Percentiles rank a stretch among this genome's conserved stretches.
Conservation (phyloP, 2,797 vertebrate species). For the Dipus sagitta region DNA sequence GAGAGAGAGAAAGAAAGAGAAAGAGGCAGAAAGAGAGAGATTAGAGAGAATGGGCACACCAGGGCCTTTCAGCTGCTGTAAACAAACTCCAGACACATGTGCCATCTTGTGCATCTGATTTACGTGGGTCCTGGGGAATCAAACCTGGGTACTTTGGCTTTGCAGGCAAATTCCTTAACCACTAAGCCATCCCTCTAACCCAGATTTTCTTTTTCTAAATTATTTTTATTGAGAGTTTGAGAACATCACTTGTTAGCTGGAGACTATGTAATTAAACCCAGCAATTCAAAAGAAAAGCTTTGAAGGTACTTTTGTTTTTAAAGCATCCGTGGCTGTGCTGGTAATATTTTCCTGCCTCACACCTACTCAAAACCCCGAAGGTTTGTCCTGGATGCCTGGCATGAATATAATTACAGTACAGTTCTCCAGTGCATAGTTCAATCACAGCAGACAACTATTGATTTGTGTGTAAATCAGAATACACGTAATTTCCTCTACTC, state of each 20-base stretch:
- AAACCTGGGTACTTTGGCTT: too few species aligned
- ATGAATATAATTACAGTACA: constrained; percentile 85
- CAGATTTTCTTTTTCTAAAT: background rate
- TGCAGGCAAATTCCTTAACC: too few species aligned
- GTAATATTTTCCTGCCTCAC: constrained; percentile 87
- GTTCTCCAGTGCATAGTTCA: constrained; percentile 73
- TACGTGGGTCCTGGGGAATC: too few species aligned
- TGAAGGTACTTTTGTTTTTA: constrained; percentile 75
- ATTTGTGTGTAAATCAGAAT: constrained; percentile 82
- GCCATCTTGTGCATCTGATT: too few species aligned
- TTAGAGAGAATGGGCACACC: too few species aligned
- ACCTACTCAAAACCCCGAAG: constrained; percentile 85
- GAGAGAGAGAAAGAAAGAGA: too few species aligned
- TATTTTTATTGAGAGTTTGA: constrained; percentile 77
- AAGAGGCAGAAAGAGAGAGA: too few species aligned
- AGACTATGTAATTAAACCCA: constrained; percentile 76
- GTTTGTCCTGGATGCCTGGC: constrained; percentile 67
- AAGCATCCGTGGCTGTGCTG: constrained; percentile 73
- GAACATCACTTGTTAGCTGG: constrained; percentile 69
- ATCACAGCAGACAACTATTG: constrained; percentile 82
- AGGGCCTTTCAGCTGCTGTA: too few species aligned
- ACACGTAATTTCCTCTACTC: constrained; percentile 63
- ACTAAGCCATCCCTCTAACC: too few species aligned
- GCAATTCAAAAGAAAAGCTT: constrained; percentile 74
- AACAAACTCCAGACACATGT: too few species aligned